Evolutionary conservation across 2,797 vertebrate species (phyloP).

Genomic region (Acomys russatus): DNA sequence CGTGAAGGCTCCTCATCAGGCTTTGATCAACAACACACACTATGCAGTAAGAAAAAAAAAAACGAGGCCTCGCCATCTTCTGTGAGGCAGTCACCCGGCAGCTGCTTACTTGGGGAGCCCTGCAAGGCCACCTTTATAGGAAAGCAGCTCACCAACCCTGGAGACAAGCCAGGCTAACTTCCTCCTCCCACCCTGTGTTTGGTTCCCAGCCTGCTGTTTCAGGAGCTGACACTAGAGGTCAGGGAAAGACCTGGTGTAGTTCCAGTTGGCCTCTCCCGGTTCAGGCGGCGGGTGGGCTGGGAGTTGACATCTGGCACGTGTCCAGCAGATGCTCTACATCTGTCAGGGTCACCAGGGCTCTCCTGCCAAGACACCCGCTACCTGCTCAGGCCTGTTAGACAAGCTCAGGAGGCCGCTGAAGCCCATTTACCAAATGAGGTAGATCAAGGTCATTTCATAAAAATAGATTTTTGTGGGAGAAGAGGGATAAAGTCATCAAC

Average conservation of each 20-base stretch:
- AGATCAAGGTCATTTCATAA: conserved; percentile 40
- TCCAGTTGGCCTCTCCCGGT: background rate
- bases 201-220: conserved; percentile 73
- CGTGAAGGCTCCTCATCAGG: background rate
- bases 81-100: too few species aligned
- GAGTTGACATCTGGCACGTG: background rate
- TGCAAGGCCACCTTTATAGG: background rate
- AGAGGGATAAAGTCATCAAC: background rate
- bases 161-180: background rate
- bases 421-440: conserved; percentile 11
- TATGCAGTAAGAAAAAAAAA: background rate
- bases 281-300: background rate
- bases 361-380: background rate
- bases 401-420: background rate
- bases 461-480: conserved; percentile 4
- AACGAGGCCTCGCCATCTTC: background rate
- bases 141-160: background rate
- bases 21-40: background rate
- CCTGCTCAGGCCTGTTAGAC: background rate
- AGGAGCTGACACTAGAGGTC: conserved; percentile 88
- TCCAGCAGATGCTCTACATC: background rate
- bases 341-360: background rate
- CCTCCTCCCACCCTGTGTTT: background rate
- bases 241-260: conserved; percentile 82
- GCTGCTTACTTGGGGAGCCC: too few species aligned